Evolutionary conservation across 2,113 vertebrate genomes (phyloP), one percentile per base, ranked within the genome.

Genomic region (Morone saxatilis): DNA sequence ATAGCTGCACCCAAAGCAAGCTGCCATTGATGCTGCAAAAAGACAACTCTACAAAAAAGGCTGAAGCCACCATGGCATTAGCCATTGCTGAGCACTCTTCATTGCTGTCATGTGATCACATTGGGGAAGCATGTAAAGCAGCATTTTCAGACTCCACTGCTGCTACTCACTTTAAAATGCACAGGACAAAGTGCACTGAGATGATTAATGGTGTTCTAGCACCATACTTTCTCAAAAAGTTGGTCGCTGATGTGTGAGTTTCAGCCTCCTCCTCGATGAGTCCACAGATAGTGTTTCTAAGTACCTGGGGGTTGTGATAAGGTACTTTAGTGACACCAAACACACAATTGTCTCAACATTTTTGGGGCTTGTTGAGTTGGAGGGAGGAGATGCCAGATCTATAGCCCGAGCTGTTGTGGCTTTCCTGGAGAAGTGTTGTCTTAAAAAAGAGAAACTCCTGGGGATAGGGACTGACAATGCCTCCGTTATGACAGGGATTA

Each of bases 101-200:
- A n/a, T 53, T 67, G 17, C 38, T 68, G n/a, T 8, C 13, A 51
- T 84, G 70, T 13, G 54, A 69, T 43, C 79, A 81, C 17, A 75
- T 67, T 67, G 51, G 48, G 1, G 56, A 75, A 56, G 25, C 82
- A 54, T 62, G 70, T 62, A 48, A 0, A 78, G 43, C 68, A n/a
- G 74, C 53, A n/a, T 78, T 74, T 5, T 41, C 43, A 40, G 51
- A 73, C 61, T 81, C 70, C 20, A 50, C 43, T 43, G 62, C 31
- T 60, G 51, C 70, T 51, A 59, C 51, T 1, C 61, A 67, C 38
- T 81, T 81, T 10, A 57, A 47, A 59, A 74, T 67, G 36, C 45
- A 57, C 60, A 60, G 51, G 25, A 74, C 41, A 67, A 68, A 67
- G 62, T 43, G 62, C 56, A 81, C 31, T 1, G 36, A 75, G 76